phyloP scores from a whole-genome alignment of 2,888 invertebrate genomes.

The Eubasilissa splendida region DNA sequence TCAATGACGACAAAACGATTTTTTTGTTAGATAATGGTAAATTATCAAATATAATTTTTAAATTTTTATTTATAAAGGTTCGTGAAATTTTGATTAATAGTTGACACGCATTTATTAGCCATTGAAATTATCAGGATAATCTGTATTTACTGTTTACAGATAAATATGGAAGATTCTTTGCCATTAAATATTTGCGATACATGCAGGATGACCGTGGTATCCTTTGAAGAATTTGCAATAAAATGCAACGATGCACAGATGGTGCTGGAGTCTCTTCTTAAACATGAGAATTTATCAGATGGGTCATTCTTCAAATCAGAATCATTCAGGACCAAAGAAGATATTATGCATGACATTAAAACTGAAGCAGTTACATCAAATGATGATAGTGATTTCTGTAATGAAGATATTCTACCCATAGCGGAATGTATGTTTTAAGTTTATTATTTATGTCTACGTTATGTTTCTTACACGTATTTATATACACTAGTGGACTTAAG shows the following conservation, averaged over 20 bases:
- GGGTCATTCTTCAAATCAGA: neutral
- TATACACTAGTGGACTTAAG: too few species aligned
- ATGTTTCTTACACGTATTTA: too few species aligned
- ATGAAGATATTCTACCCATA: neutral
- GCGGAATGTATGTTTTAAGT: neutral
- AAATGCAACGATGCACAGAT: constrained; percentile 7
- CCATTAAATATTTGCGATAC: constrained; percentile 4
- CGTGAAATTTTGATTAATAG: neutral
- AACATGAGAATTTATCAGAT: neutral
- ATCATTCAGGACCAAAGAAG: neutral
- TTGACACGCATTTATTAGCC: too few species aligned
- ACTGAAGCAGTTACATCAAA: neutral
- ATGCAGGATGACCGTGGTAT: neutral
- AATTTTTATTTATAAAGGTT: constrained; percentile 44
- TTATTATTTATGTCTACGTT: too few species aligned
- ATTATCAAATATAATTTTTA: constrained; percentile 27
- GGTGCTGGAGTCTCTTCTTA: constrained; percentile 7
- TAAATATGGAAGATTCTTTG: constrained; percentile 9
- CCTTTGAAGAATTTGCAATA: constrained; percentile 15
- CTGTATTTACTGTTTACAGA: neutral
- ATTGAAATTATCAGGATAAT: too few species aligned
- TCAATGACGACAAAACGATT: constrained; percentile 12
- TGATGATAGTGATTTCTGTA: neutral
- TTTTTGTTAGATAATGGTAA: constrained; percentile 13
- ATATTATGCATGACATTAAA: neutral